These are phyloP conservation scores for Hylaea fasciaria DNA, from an alignment of 2,888 invertebrate species.

Conservation along the genomic window DNA sequence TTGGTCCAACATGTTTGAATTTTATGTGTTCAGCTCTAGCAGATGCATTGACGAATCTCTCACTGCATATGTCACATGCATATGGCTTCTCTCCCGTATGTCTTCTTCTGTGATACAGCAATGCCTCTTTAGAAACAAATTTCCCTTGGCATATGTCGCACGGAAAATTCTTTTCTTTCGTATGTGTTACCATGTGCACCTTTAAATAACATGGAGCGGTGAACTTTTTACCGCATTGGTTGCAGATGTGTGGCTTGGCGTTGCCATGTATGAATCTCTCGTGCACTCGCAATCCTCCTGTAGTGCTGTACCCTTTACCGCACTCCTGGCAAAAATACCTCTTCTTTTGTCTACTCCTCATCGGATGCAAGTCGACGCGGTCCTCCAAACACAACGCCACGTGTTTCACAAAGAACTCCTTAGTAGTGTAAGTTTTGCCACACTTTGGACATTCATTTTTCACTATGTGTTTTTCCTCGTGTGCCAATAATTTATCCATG, in stretches of 20 bases:
- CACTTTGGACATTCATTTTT: constrained; percentile 73
- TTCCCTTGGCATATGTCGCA: constrained; percentile 67
- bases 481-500: constrained; percentile 60
- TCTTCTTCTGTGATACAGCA: constrained; percentile 72
- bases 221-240: constrained; percentile 70
- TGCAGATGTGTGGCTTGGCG: constrained; percentile 71
- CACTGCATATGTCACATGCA: constrained; percentile 67
- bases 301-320: constrained; percentile 71
- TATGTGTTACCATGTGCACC: constrained; percentile 74
- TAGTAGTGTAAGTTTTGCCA: constrained; percentile 69
- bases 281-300: constrained; percentile 73
- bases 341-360: constrained; percentile 62
- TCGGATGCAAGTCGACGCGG: constrained; percentile 69
- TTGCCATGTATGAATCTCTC: constrained; percentile 72
- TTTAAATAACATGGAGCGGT: constrained; percentile 77
- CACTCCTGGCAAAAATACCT: constrained; percentile 66
- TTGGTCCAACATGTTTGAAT: constrained; percentile 74
- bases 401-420: constrained; percentile 69
- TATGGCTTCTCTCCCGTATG: constrained; percentile 80
- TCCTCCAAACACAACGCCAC: constrained; percentile 68
- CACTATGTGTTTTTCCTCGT: constrained; percentile 68
- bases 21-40: constrained; percentile 77
- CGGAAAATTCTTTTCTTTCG: constrained; percentile 73
- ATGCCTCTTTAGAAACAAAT: constrained; percentile 76
- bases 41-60: constrained; percentile 76